Evolutionary conservation across 2,888 invertebrate genomes (phyloP).

Genomic region (Drosophila meridionalis): DNA sequence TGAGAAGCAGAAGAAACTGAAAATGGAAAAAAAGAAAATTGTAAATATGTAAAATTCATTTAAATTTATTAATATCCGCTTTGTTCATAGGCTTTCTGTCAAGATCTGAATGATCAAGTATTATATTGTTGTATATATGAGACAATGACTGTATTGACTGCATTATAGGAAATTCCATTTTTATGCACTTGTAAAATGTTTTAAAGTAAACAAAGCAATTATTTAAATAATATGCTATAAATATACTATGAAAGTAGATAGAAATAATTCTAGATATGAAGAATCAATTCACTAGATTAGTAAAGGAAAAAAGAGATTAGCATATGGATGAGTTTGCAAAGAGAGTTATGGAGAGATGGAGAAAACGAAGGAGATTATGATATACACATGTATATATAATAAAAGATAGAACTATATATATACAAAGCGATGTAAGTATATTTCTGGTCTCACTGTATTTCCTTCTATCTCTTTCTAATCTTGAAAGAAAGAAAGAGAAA

Average conservation of each 20-base stretch:
- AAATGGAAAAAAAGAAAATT: neutral
- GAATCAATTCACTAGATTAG: neutral
- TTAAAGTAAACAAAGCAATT: neutral
- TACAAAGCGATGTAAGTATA: no score
- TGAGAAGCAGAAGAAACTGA: neutral
- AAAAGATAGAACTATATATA: neutral
- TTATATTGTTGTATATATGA: neutral
- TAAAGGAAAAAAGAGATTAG: neutral
- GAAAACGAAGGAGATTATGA: neutral
- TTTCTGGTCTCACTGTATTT: neutral
- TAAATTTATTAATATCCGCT: conserved; percentile 11
- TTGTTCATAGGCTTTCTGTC: conserved; percentile 5
- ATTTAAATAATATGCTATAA: neutral
- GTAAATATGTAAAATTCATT: neutral
- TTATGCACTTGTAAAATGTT: neutral
- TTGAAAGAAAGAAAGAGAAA: neutral
- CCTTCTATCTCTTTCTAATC: no score
- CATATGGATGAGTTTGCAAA: neutral
- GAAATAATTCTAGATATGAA: neutral
- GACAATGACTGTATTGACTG: neutral
- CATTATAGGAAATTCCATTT: neutral
- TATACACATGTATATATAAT: neutral
- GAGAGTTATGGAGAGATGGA: neutral
- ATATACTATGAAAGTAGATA: neutral
- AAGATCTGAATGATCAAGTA: neutral